These are phyloP conservation scores for Argyra leucocephala DNA, from an alignment of 2,888 invertebrate genomes.

Conservation along the genomic window DNA sequence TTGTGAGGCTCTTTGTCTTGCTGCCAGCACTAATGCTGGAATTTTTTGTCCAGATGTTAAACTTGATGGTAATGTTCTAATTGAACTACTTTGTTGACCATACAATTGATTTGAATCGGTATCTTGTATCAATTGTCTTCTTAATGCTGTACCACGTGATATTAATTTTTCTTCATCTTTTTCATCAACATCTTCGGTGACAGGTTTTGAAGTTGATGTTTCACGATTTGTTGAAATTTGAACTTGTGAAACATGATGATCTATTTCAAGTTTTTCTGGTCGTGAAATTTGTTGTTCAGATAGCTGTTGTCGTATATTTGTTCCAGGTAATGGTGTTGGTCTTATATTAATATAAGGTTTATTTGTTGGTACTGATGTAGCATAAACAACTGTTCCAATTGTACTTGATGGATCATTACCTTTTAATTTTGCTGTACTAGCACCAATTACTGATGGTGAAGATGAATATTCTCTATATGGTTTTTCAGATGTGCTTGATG, in stretches of 20 bases:
- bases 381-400: slow-evolving; percentile 27
- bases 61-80: slow-evolving; percentile 59
- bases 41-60: slow-evolving; percentile 48
- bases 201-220: slow-evolving; percentile 43
- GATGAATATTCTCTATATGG: slow-evolving; percentile 10
- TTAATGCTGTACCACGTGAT: slow-evolving; percentile 50
- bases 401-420: slow-evolving; percentile 26
- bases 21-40: slow-evolving; percentile 47
- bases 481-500: slow-evolving; percentile 29
- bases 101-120: slow-evolving; percentile 27
- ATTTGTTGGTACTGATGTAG: slow-evolving; percentile 28
- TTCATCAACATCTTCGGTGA: slow-evolving; percentile 47
- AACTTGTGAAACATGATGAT: slow-evolving; percentile 24
- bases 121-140: slow-evolving; percentile 53
- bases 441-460: slow-evolving; percentile 7
- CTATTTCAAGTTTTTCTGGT: slow-evolving; percentile 26
- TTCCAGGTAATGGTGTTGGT: slow-evolving; percentile 24
- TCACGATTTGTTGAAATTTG: slow-evolving; percentile 17
- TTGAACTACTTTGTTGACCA: slow-evolving; percentile 54
- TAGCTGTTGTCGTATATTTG: slow-evolving; percentile 13
- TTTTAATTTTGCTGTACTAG: slow-evolving; percentile 13
- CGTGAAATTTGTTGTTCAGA: slow-evolving; percentile 21
- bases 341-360: slow-evolving; percentile 26
- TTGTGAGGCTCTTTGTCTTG: slow-evolving; percentile 43
- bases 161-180: slow-evolving; percentile 41